Base-by-base conservation (phyloP, 2,797 vertebrate genomes). In the Morelia viridis region DNA sequence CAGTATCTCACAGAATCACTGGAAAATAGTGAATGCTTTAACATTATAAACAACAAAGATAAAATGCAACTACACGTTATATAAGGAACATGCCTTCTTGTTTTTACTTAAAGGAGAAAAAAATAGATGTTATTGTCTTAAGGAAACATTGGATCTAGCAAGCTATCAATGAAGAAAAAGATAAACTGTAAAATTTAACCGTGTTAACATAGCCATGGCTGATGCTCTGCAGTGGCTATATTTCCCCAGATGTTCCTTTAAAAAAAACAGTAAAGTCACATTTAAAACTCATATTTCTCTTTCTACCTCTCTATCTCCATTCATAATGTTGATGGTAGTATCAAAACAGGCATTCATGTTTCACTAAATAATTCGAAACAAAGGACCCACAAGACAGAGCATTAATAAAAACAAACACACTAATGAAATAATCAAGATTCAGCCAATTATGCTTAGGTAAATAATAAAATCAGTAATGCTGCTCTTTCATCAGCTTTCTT, bases 401-500 rank as follows among this genome's bases (percentile, higher is more conserved):
- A 22, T 91, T 53, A 68, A 76, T 76, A 87, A 86, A 90, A 90
- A 92, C 88, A 35, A 46, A 65, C 26, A 80, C 26, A 50, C 7
- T 0, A 26, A 65, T 87, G 90, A 91, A 85, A 26, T 65, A 91
- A 7, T 65, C 0, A 5, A 91, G 17, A 64, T 91, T 85, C 65
- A 68, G 92, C 65, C 90, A 64, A 92, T 1, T 89, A 89, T 64
- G 5, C 19, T 84, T 50, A 91, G 31, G 91, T 24, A 56, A 89
- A 90, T 1, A 92, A 6, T 88, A 88, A 46, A 76, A n/a, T 53
- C 65, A 80, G 61, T 80, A 58, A 91, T 88, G 41, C 57, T 91
- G 17, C 80, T 85, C 71, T 58, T 28, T 58, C 76, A 56, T 5
- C 13, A 93, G 80, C 28, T 91, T 62, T 11, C 13, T 92, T 88